Conservation (phyloP, 2,113 vertebrate genomes). For the Syngnathus typhle region DNA sequence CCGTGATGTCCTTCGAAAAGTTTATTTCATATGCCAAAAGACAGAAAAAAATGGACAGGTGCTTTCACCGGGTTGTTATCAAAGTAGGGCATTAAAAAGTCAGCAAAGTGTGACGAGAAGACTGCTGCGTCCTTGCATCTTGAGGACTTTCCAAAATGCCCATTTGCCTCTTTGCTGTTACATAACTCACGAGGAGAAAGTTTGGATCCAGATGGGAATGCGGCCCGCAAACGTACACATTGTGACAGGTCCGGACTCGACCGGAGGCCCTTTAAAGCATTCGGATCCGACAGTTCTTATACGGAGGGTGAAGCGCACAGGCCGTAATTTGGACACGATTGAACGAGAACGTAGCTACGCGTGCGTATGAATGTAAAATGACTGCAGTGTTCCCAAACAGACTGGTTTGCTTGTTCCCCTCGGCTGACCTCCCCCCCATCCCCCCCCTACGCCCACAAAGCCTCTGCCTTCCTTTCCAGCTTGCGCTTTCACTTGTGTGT, state of each 20-base stretch:
- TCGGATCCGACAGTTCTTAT: too few species aligned
- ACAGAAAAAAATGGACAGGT: too few species aligned
- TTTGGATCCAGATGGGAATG: constrained; percentile 36
- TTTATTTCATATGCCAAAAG: too few species aligned
- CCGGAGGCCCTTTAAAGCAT: constrained; percentile 9
- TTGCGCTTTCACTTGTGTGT: not conserved
- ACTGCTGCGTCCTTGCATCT: not conserved
- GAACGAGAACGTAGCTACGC: not conserved
- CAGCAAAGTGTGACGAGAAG: too few species aligned
- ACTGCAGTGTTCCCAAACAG: not conserved
- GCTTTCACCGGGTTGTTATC: too few species aligned
- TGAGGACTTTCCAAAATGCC: not conserved
- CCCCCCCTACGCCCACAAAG: not conserved
- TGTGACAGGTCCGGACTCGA: constrained; percentile 48
- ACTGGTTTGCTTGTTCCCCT: not conserved
- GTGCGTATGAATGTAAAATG: not conserved
- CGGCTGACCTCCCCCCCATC: not conserved
- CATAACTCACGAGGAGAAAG: not conserved
- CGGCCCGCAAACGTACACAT: constrained; percentile 9
- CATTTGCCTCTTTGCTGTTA: not conserved
- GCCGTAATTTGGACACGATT: not conserved
- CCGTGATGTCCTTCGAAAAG: too few species aligned
- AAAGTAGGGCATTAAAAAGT: too few species aligned
- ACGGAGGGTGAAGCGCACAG: not conserved
- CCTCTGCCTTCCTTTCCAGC: not conserved